phyloP scores from a whole-genome alignment of 2,113 vertebrate species.

The Aptenodytes forsteri region DNA sequence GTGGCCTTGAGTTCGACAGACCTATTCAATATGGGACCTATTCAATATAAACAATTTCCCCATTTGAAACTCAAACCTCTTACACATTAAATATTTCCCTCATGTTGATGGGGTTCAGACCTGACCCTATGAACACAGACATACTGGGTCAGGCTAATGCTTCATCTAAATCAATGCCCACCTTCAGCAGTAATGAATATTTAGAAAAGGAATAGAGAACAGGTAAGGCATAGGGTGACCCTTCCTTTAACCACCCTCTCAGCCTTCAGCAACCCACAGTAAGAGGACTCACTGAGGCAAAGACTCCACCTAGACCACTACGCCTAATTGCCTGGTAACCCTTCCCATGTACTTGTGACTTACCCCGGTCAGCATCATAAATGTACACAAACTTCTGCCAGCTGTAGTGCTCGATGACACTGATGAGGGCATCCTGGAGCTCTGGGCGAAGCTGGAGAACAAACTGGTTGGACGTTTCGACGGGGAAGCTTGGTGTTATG shows the following conservation, averaged over 20 bases:
- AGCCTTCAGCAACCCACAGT: neutral
- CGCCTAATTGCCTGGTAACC: neutral
- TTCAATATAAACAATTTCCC: neutral
- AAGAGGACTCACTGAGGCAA: neutral
- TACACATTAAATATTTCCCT: neutral
- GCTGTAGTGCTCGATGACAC: slow-evolving; percentile 92
- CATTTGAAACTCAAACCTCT: neutral
- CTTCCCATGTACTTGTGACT: neutral
- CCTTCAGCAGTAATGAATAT: neutral
- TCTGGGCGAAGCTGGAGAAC: slow-evolving; percentile 97
- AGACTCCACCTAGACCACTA: neutral
- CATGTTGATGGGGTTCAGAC: accelerated
- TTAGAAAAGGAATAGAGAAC: neutral
- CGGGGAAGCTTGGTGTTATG: slow-evolving; percentile 95
- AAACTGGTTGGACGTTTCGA: slow-evolving; percentile 96
- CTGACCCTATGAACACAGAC: neutral
- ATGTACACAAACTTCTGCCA: slow-evolving; percentile 99
- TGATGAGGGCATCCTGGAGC: slow-evolving; percentile 95
- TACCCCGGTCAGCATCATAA: slow-evolving; percentile 96
- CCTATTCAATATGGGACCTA: neutral
- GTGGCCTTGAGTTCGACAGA: neutral
- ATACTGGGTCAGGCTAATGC: neutral
- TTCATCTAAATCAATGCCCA: neutral
- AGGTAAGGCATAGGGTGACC: neutral
- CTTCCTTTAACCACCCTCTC: neutral